phyloP scores from a whole-genome alignment of 2,113 vertebrate species.

The Columba livia region DNA sequence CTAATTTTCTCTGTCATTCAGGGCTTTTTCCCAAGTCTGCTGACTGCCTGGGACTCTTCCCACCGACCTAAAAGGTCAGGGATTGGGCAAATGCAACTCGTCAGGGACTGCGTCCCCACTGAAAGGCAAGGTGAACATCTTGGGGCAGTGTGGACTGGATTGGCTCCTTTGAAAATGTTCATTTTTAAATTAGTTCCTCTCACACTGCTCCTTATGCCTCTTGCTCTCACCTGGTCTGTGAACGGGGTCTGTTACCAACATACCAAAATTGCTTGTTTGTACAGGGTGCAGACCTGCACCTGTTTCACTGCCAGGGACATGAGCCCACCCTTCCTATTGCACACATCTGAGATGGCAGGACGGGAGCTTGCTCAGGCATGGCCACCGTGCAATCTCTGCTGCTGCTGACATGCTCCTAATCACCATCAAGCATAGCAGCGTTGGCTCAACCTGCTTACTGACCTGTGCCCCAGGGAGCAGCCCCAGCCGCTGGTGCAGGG shows the following conservation, averaged over 20 bases:
- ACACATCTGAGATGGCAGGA: background rate
- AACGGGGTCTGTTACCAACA: background rate
- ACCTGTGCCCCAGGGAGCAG: background rate
- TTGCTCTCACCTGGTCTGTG: rapidly evolving
- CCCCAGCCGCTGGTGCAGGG: background rate
- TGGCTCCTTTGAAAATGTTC: background rate
- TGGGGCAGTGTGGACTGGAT: background rate
- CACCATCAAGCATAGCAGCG: background rate
- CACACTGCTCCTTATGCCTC: background rate
- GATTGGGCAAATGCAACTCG: background rate
- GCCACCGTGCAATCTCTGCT: background rate
- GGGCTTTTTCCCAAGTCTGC: conserved; percentile 32
- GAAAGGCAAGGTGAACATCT: background rate
- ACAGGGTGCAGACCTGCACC: background rate
- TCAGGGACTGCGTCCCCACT: background rate
- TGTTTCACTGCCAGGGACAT: background rate
- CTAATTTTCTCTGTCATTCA: background rate
- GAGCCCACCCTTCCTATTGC: background rate
- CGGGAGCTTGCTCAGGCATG: background rate
- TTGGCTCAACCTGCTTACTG: background rate
- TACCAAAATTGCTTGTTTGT: background rate
- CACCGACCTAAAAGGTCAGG: background rate
- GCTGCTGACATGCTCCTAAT: background rate
- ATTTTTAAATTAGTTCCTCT: background rate
- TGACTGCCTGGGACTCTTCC: conserved; percentile 17